A percentile compares a stretch with the other conserved stretches of the same genome.
Evolutionary conservation across 2,797 vertebrate genomes (phyloP).

Genomic region (Anabacerthia variegaticeps): DNA sequence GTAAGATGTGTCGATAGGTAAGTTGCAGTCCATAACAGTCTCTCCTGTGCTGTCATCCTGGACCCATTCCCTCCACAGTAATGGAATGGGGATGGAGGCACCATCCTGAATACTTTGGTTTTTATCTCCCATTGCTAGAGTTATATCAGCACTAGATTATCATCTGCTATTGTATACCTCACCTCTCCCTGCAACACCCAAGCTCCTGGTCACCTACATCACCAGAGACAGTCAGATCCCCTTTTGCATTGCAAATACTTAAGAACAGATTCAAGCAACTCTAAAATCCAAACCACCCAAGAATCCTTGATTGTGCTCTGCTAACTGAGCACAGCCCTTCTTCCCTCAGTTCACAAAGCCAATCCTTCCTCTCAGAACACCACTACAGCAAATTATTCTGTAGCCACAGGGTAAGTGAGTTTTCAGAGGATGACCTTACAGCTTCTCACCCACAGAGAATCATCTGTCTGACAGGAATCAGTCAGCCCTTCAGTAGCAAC

Average conservation of each 20-base stretch:
- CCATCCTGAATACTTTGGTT: background rate
- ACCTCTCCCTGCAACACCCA: background rate
- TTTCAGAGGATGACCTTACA: conserved; percentile 15
- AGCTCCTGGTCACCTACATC: background rate
- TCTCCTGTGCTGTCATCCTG: background rate
- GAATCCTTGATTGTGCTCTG: background rate
- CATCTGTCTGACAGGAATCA: background rate
- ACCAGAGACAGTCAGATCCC: background rate
- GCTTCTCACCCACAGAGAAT: background rate
- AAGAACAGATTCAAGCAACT: background rate
- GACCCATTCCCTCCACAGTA: background rate
- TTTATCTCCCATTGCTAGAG: background rate
- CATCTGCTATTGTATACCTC: background rate
- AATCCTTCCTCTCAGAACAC: background rate
- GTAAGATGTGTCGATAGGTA: background rate
- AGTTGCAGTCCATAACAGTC: background rate
- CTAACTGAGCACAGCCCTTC: background rate
- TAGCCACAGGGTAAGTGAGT: background rate
- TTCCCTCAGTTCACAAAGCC: background rate
- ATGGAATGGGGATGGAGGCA: background rate
- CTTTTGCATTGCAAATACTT: background rate
- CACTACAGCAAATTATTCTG: background rate
- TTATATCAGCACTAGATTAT: background rate
- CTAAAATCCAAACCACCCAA: background rate
- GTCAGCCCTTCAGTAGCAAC: background rate